These are phyloP conservation scores for Ryuthela nishihirai DNA, from an alignment of 2,888 invertebrate genomes.

Conservation along the genomic window DNA sequence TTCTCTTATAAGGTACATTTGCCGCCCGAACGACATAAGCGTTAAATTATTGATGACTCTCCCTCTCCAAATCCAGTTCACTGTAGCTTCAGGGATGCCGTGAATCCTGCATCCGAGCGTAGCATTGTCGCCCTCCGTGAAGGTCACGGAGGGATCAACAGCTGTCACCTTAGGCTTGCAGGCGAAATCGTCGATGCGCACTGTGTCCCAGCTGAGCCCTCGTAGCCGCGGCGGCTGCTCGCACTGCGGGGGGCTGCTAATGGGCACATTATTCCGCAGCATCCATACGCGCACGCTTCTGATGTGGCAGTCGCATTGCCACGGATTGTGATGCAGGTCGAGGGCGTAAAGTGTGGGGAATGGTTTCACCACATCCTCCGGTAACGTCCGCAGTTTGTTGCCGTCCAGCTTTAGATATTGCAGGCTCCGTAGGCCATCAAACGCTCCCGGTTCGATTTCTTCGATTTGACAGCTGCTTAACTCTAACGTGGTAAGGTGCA, in stretches of 20 bases:
- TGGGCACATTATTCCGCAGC: slow-evolving; percentile 68
- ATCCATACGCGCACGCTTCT: slow-evolving; percentile 78
- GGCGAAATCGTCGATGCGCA: slow-evolving; percentile 41
- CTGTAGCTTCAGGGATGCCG: slow-evolving; percentile 39
- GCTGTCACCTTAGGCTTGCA: slow-evolving; percentile 38
- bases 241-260: slow-evolving; percentile 72
- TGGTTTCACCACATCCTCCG: slow-evolving; percentile 31
- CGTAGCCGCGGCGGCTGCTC: slow-evolving; percentile 57
- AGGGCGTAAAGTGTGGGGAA: slow-evolving; percentile 32
- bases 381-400: slow-evolving; percentile 40
- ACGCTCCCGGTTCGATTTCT: slow-evolving; percentile 38
- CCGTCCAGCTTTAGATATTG: slow-evolving; percentile 40
- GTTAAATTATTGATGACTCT: slow-evolving; percentile 41
- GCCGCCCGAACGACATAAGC: slow-evolving; percentile 43
- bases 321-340: slow-evolving; percentile 38
- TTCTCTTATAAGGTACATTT: slow-evolving; percentile 43
- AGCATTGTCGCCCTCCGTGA: slow-evolving; percentile 40
- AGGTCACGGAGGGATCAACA: slow-evolving; percentile 18
- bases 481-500: slow-evolving; percentile 37
- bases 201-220: slow-evolving; percentile 33
- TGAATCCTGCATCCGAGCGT: slow-evolving; percentile 40
- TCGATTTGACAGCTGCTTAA: slow-evolving; percentile 40
- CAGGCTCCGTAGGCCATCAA: slow-evolving; percentile 39
- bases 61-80: slow-evolving; percentile 42
- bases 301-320: slow-evolving; percentile 78